Base-by-base conservation (phyloP, 2,113 vertebrate species). In the Forbesichthys agassizii region DNA sequence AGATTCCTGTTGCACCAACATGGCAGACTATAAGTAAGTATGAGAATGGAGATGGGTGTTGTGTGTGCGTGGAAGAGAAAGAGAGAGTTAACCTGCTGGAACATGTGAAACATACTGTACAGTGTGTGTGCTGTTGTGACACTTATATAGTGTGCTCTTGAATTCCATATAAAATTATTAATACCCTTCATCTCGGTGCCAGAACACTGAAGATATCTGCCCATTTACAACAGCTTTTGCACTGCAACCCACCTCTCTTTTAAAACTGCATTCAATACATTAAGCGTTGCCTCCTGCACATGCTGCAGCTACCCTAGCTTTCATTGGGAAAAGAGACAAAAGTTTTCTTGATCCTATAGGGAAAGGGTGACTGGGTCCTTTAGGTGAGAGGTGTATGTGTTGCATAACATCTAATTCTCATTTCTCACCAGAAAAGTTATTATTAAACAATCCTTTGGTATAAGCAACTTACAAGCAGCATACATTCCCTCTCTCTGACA, bases 21-120 rank as follows among this genome's bases (percentile, higher is more conserved):
- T 85, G 74, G 88, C 82, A 70, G 86, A 89, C 61, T 84, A 88
- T 9, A 91, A 90, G 93, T 93, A 84, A 92, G 91, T 85, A 69
- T 56, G 9, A 3, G 46, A n/a, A 51, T 4, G 9, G 18, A 49
- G 13, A 3, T 48, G 55, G 52, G 18, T 33, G 55, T n/a, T 68
- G n/a, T 48, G 42, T 56, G 33, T 51, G 36, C 48, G 20, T 54
- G 59, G 13, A 27, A 27, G 27, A 27, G 27, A 27, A 27, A 27
- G 27, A 27, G 27, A 27, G 27, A 27, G 66, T 16, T 16, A 27
- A 58, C 7, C 27, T 33, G 33, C 9, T 11, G 46, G 18, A 48
- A 52, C 16, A 53, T 33, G 54, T 13, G 5, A 14, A 33, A 14
- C 20, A 11, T 36, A 9, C 33, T 12, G 68, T 46, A 47, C 58